Conservation (phyloP, 1,140 invertebrate genomes). For the Conus betulinus region DNA sequence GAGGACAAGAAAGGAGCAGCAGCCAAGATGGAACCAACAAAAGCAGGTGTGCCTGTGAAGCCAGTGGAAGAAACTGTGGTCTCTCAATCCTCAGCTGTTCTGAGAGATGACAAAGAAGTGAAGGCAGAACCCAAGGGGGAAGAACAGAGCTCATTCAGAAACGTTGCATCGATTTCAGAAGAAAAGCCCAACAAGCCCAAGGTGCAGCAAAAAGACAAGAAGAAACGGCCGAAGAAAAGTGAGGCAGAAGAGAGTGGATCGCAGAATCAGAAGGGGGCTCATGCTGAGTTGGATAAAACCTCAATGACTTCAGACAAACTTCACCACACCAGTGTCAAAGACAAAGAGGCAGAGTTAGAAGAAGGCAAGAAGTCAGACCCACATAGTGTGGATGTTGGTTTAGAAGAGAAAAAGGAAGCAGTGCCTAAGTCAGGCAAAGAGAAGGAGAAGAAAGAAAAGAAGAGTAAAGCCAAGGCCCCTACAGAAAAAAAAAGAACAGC, state of each 20-base stretch:
- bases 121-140: not conserved
- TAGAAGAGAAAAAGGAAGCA: conserved; percentile 34
- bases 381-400: not conserved
- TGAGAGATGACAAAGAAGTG: not conserved
- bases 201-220: conserved; percentile 1
- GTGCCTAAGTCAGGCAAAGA: conserved; percentile 13
- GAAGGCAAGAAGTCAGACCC: not conserved
- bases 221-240: not conserved
- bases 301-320: not conserved
- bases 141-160: not conserved
- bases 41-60: not conserved
- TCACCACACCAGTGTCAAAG: not conserved
- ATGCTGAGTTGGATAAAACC: not conserved
- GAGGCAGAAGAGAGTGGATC: not conserved
- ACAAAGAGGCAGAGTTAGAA: not conserved
- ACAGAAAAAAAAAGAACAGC: conserved; percentile 20
- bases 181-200: not conserved
- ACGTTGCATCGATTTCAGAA: not conserved
- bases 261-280: conserved; percentile 30
- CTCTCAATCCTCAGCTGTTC: not conserved
- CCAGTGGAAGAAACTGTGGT: not conserved
- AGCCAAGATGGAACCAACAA: not conserved
- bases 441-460: conserved; percentile 41
- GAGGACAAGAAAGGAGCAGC: conserved; percentile 23
- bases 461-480: conserved; percentile 32